These are phyloP conservation scores for Lasioglossum villosulum DNA, from an alignment of 2,888 invertebrate species.

Conservation along the genomic window DNA sequence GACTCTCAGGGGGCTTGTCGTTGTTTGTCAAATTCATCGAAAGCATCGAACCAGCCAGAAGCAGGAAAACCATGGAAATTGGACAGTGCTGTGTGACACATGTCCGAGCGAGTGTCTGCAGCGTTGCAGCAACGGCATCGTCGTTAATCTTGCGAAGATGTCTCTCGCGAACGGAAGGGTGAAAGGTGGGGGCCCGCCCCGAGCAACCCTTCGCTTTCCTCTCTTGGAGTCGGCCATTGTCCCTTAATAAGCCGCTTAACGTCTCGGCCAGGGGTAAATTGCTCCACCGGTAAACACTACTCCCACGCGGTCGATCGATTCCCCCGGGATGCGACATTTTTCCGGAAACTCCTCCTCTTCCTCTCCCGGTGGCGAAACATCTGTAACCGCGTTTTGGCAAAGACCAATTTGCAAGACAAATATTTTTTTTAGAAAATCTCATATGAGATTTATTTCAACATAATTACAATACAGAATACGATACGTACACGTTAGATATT, in stretches of 20 bases:
- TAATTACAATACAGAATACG: too few relatives aligned
- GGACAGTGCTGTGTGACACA: constrained; percentile 67
- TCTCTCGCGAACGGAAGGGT: constrained; percentile 52
- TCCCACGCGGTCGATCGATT: constrained; percentile 72
- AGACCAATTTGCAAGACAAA: too few relatives aligned
- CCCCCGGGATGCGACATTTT: constrained; percentile 57
- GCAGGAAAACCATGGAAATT: constrained; percentile 46
- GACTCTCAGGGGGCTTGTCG: constrained; percentile 56
- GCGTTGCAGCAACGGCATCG: constrained; percentile 20
- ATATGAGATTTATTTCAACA: too few relatives aligned
- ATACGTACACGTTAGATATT: too few relatives aligned
- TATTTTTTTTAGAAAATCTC: too few relatives aligned
- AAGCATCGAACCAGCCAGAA: constrained; percentile 30
- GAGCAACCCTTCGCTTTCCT: constrained; percentile 64
- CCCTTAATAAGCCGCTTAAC: constrained; percentile 81
- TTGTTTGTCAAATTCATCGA: constrained; percentile 61
- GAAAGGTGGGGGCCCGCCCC: constrained; percentile 68
- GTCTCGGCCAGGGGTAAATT: constrained; percentile 79
- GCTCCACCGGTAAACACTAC: constrained; percentile 78
- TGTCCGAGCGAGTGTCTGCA: constrained; percentile 58
- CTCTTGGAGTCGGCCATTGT: constrained; percentile 71
- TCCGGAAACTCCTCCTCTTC: constrained; percentile 45
- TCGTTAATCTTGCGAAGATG: constrained; percentile 74
- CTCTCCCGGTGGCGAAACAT: background rate
- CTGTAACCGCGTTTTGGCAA: background rate